Evolutionary conservation across 1,140 invertebrate species (phyloP), one percentile per base, ranked within the genome.

Genomic region (Chrysopa pallens): DNA sequence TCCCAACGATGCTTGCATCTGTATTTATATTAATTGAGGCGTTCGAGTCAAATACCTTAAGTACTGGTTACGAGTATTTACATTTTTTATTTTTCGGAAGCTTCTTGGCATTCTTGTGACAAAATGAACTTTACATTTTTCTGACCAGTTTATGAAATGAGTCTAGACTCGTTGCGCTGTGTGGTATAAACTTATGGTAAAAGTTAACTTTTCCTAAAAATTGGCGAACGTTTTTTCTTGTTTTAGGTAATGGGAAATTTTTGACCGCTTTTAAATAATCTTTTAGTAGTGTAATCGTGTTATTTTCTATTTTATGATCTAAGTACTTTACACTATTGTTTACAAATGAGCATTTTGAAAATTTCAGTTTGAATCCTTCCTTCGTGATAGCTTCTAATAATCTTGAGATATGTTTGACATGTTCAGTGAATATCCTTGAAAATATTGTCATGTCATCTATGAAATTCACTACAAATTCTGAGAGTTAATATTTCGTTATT

Each of bases 1-100:
- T n/a, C n/a, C 61, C 58, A 41, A 40, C n/a, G n/a, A n/a, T n/a
- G 38, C 36, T 39, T 38, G 46, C 39, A 28, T 45, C 46, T 39
- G 46, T 48, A 15, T 42, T 38, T 9, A 48, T 42, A 7, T 31
- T 42, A 11, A 45, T 42, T 42, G 44, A 40, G 6, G 42, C 14
- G 36, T 45, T 36, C 14, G 36, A 42, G 14, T 45, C 44, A 17
- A 45, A 45, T 45, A 45, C 42, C 12, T n/a, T n/a, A n/a, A n/a
- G n/a, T n/a, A n/a, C n/a, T n/a, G n/a, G n/a, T n/a, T n/a, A n/a
- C n/a, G n/a, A n/a, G n/a, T n/a, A n/a, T n/a, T n/a, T n/a, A n/a
- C n/a, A n/a, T n/a, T n/a, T n/a, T n/a, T n/a, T n/a, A n/a, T n/a
- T n/a, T n/a, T n/a, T n/a, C n/a, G n/a, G n/a, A n/a, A n/a, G n/a